Conservation (phyloP, 2,113 vertebrate species). For the Telmatochromis sp. region DNA sequence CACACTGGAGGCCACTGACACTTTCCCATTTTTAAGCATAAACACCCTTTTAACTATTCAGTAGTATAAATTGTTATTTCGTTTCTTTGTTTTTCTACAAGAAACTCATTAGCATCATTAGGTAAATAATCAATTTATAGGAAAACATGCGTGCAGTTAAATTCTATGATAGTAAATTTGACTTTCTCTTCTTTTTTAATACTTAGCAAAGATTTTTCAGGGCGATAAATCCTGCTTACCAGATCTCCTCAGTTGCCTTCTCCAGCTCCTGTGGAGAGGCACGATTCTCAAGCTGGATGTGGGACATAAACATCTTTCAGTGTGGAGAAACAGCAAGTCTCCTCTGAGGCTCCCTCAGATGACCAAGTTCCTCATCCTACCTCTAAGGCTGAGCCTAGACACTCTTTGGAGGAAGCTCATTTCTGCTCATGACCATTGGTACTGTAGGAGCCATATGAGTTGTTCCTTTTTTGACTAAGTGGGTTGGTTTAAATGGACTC, state of each 20-base stretch:
- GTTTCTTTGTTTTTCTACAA: neutral
- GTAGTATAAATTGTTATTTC: neutral
- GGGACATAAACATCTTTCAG: neutral
- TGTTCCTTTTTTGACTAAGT: too few species aligned
- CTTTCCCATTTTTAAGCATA: neutral
- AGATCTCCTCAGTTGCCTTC: neutral
- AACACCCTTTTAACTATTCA: neutral
- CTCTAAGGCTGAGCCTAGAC: neutral
- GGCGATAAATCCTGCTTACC: neutral
- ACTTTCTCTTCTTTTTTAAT: neutral
- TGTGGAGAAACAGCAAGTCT: neutral
- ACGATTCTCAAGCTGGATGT: neutral
- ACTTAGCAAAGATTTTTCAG: neutral
- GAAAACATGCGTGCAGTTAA: neutral
- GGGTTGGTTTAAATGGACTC: too few species aligned
- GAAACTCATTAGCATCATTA: neutral
- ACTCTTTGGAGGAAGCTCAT: neutral
- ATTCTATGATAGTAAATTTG: neutral
- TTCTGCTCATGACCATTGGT: accelerated
- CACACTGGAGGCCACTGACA: neutral
- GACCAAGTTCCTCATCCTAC: neutral
- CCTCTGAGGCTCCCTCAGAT: neutral
- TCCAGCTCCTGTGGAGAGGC: neutral
- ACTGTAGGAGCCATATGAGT: too few species aligned
- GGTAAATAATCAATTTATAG: neutral